Base-by-base conservation (phyloP, 2,113 vertebrate genomes). In the Pygoscelis adeliae region DNA sequence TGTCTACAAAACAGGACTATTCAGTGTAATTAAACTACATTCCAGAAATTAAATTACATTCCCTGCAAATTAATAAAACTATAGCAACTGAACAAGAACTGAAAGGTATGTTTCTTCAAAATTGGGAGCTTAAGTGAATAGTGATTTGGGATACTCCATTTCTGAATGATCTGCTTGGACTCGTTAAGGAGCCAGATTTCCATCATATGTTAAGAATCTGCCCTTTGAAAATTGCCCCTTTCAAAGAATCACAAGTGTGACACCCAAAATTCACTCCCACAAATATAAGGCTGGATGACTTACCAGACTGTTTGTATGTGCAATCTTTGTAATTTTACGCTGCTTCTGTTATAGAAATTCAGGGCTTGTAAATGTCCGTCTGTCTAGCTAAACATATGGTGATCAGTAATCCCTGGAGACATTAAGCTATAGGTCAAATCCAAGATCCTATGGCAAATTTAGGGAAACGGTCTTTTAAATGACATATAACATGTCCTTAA, bases 391-490 rank as follows among this genome's bases (percentile, higher is more conserved):
- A 96, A 95, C 95, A 61, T 72, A 72, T 61, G 77, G 61, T 91
- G 93, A 95, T 72, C 81, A 36, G 77, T 72, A 94, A 87, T 87
- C 89, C 80, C 65, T 66, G 62, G 89, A 84, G 91, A 89, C 77
- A 46, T 78, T 70, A 79, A 89, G 49, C 40, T 95, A 10, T 47
- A 87, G 79, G 90, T 96, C 82, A 96, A 70, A 82, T 81, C 66
- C 72, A 44, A 82, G 65, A 80, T 84, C 61, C 81, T 84, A 14
- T 67, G 77, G 62, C 76, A 95, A 89, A 86, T 94, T 87, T 92
- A 80, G 80, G 83, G 91, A 97, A 96, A 94, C 74, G 40, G 55
- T 89, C 73, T 85, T 91, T 89, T 96, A 94, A 93, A 94, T 80
- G 63, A 84, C 70, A 90, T 25, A 40, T 72, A 58, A 30, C 53